Conservation (phyloP, 2,888 invertebrate species). For the Archaeoteleia sp. region DNA sequence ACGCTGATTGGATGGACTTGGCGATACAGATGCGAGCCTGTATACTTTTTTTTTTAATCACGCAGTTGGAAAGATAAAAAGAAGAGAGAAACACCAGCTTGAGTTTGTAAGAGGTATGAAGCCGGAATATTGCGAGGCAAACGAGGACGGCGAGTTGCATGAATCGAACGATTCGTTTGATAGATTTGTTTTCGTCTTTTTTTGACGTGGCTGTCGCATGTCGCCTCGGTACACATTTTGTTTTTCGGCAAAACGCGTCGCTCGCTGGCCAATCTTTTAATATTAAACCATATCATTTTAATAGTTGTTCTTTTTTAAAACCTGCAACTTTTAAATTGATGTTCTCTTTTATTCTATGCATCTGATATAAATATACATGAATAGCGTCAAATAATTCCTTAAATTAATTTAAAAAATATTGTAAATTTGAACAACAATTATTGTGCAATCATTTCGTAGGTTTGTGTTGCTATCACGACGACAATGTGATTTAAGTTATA, state of each 20-base stretch:
- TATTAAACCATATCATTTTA: too few relatives aligned
- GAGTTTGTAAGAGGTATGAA: conserved; percentile 31
- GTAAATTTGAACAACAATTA: too few relatives aligned
- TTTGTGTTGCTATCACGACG: too few relatives aligned
- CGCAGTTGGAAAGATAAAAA: conserved; percentile 16
- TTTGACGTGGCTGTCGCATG: conserved; percentile 17
- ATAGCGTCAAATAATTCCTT: too few relatives aligned
- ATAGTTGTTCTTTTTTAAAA: too few relatives aligned
- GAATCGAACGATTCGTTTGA: conserved; percentile 34
- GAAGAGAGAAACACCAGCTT: conserved; percentile 28
- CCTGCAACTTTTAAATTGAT: too few relatives aligned
- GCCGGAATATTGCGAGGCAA: conserved; percentile 22
- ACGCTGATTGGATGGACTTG: conserved; percentile 31
- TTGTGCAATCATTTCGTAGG: too few relatives aligned
- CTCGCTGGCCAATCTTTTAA: conserved; percentile 48
- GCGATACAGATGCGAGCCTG: conserved; percentile 2
- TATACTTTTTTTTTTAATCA: conserved; percentile 32
- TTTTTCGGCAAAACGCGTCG: conserved; percentile 15
- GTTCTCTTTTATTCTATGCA: too few relatives aligned
- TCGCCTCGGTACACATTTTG: conserved; percentile 18
- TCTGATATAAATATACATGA: too few relatives aligned
- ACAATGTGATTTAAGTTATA: too few relatives aligned
- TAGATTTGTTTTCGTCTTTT: conserved; percentile 42
- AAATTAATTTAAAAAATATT: too few relatives aligned
- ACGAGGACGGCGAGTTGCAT: conserved; percentile 21